Percentiles rank a stretch among this genome's conserved stretches.
These are phyloP conservation scores for Turritopsis dohrnii DNA, from an alignment of 30 jellyfish, hydroid and myxozoan genomes.

Conservation along the genomic window DNA sequence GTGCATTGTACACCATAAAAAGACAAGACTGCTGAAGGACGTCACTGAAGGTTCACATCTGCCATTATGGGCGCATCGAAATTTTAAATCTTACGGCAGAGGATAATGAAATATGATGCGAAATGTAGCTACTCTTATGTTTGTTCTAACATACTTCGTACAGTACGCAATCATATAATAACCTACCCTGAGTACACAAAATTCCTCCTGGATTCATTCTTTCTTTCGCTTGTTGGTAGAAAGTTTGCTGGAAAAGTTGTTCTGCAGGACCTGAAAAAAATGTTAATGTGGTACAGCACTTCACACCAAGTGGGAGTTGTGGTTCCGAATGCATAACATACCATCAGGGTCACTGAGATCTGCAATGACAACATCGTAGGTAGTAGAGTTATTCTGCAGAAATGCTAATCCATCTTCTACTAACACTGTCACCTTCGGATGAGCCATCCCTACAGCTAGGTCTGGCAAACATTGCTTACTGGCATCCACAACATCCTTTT, in stretches of 20 bases:
- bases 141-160: no score
- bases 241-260: conserved; percentile 49
- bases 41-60: no score
- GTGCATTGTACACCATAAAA: no score
- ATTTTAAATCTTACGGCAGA: no score
- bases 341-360: conserved; percentile 38
- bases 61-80: no score
- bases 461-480: conserved; percentile 23
- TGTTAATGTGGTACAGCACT: no score
- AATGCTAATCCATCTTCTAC: conserved; percentile 26
- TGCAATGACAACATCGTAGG: conserved; percentile 18
- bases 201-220: conserved; percentile 67
- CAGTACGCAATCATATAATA: no score
- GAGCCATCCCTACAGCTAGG: conserved; percentile 15
- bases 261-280: conserved; percentile 67
- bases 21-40: no score
- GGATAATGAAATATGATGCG: no score
- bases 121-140: no score
- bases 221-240: conserved; percentile 43
- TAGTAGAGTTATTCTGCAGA: background rate
- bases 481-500: conserved; percentile 17
- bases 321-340: background rate
- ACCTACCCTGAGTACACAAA: conserved; percentile 72
- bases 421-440: conserved; percentile 6
- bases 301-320: background rate